Percentiles rank a stretch among this genome's conserved stretches.
Evolutionary conservation across 2,888 invertebrate species (phyloP).

Genomic region (Cerastis rubricosa): DNA sequence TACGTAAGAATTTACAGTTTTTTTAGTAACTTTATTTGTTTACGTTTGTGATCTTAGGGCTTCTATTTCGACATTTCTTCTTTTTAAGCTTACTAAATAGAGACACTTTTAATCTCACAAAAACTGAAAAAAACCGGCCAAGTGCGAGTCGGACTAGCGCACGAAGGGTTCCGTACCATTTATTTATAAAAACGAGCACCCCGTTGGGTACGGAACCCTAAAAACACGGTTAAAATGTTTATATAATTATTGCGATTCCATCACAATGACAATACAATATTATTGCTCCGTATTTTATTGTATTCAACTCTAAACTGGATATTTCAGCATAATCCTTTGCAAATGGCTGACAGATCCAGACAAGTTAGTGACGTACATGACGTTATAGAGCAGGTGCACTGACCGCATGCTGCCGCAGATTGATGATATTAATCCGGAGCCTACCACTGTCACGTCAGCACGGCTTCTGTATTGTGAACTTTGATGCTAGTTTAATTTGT

Average conservation of each 20-base stretch:
- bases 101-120: neutral
- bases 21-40: too few species aligned
- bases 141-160: too few species aligned
- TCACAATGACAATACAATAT: slow-evolving; percentile 17
- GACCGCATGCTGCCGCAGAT: slow-evolving; percentile 61
- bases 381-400: slow-evolving; percentile 69
- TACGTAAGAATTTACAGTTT: neutral
- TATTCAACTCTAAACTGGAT: slow-evolving; percentile 51
- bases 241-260: neutral
- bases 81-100: neutral
- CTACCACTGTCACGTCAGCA: slow-evolving; percentile 11
- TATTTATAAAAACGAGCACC: too few species aligned
- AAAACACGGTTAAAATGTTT: neutral
- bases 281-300: slow-evolving; percentile 21
- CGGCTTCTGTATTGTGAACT: neutral
- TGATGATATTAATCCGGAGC: slow-evolving; percentile 68
- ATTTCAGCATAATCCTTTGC: slow-evolving; percentile 55
- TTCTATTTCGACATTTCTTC: neutral
- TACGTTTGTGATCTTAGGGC: neutral
- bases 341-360: slow-evolving; percentile 54
- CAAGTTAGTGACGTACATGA: slow-evolving; percentile 58
- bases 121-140: too few species aligned
- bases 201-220: too few species aligned
- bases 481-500: neutral
- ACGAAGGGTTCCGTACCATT: too few species aligned